Percentiles rank a stretch among this genome's conserved stretches.
Conservation (phyloP, 1,140 invertebrate genomes). For the Drosophila kohkoa region DNA sequence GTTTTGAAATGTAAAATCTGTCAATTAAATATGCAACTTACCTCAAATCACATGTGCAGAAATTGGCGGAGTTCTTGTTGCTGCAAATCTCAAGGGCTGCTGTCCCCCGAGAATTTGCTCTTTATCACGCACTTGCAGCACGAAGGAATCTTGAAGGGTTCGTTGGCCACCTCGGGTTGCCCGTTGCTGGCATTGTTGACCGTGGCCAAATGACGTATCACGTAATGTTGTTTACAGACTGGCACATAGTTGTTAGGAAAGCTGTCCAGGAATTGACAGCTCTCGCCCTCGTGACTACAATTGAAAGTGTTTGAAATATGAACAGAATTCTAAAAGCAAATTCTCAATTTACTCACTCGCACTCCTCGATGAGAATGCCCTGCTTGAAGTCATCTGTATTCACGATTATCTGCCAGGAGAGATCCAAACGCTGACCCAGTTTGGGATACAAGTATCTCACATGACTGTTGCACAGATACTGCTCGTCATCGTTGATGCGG, state of each 20-base stretch:
- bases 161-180: slow-evolving; percentile 49
- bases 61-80: slow-evolving; percentile 16
- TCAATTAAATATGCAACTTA: slow-evolving; percentile 23
- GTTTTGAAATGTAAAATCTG: slow-evolving; percentile 32
- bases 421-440: slow-evolving; percentile 43
- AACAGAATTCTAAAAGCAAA: background rate
- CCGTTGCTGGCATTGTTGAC: slow-evolving; percentile 47
- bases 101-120: slow-evolving; percentile 38
- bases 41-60: slow-evolving; percentile 67
- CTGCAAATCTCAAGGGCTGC: slow-evolving; percentile 7
- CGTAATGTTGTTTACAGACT: slow-evolving; percentile 88
- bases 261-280: slow-evolving; percentile 78
- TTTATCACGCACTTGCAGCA: slow-evolving; percentile 88
- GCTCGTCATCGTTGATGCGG: slow-evolving; percentile 60
- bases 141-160: slow-evolving; percentile 86
- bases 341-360: slow-evolving; percentile 70
- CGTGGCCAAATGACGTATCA: slow-evolving; percentile 61
- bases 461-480: slow-evolving; percentile 59
- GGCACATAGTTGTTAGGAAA: slow-evolving; percentile 86
- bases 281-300: slow-evolving; percentile 44
- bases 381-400: slow-evolving; percentile 76
- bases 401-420: slow-evolving; percentile 74
- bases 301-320: background rate
- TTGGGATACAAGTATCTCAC: slow-evolving; percentile 62
- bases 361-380: slow-evolving; percentile 78